These are phyloP conservation scores for Stegastes partitus DNA, from an alignment of 2,113 vertebrate species.

Conservation along the genomic window DNA sequence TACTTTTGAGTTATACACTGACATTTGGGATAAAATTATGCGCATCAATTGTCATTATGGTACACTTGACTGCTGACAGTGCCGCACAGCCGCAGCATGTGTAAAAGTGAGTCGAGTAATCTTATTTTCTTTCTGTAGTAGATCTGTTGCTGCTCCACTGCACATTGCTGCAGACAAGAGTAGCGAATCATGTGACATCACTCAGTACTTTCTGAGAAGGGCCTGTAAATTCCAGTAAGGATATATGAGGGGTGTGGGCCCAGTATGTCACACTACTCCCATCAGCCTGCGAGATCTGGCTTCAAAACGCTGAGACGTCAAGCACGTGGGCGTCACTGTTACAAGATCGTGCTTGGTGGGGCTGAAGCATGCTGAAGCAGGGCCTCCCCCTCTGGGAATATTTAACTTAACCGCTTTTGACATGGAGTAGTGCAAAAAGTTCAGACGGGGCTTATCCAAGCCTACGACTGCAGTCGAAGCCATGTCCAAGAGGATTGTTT, in stretches of 20 bases:
- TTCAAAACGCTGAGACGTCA: constrained; percentile 60
- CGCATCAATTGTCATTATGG: not conserved
- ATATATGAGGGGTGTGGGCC: constrained; percentile 73
- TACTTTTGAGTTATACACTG: not conserved
- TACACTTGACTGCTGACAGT: not conserved
- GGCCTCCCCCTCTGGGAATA: constrained; percentile 64
- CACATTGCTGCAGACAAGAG: constrained; percentile 23
- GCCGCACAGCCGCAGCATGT: constrained; percentile 8
- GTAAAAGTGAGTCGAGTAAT: constrained; percentile 26
- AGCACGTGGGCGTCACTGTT: constrained; percentile 69
- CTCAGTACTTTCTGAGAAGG: constrained; percentile 75
- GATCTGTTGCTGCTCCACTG: constrained; percentile 19
- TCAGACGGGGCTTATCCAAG: constrained; percentile 60
- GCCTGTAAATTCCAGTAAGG: constrained; percentile 78
- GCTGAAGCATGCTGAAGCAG: constrained; percentile 55
- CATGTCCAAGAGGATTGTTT: constrained; percentile 9
- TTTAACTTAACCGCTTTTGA: constrained; percentile 65
- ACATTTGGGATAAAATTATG: not conserved
- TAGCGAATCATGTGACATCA: constrained; percentile 78
- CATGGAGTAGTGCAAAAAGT: constrained; percentile 58
- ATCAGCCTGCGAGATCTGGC: constrained; percentile 64
- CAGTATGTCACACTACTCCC: constrained; percentile 73
- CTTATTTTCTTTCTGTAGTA: constrained; percentile 32
- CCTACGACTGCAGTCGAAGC: constrained; percentile 37
- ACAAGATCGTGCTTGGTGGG: constrained; percentile 57